Conservation (phyloP, 2,797 vertebrate species). For the Oreonectes daqikongensis region DNA sequence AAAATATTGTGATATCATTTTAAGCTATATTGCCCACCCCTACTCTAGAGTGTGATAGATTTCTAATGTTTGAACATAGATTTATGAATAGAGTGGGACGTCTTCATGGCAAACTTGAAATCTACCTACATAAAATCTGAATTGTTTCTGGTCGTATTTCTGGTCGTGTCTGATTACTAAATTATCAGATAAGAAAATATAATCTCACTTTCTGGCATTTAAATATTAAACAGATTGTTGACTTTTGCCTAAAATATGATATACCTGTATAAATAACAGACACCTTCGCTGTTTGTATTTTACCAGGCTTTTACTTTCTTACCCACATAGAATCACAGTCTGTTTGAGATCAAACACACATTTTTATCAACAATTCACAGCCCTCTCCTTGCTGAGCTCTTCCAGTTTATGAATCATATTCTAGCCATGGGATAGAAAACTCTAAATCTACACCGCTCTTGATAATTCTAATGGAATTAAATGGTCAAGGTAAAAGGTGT, state of each 20-base stretch:
- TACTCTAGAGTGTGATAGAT: no score
- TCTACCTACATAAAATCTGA: neutral
- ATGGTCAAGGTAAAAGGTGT: neutral
- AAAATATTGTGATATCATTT: no score
- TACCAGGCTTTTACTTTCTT: constrained; percentile 13
- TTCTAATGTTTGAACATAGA: no score
- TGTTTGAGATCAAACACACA: constrained; percentile 32
- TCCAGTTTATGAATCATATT: neutral
- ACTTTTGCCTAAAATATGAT: constrained; percentile 4
- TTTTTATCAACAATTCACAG: constrained; percentile 38
- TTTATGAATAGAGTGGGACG: no score
- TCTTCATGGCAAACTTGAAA: neutral
- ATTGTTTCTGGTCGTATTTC: no score
- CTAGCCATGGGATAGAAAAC: neutral
- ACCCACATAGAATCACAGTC: constrained; percentile 26
- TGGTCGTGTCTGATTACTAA: neutral
- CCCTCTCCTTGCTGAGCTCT: constrained; percentile 9
- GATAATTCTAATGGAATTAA: neutral
- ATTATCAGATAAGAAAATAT: neutral
- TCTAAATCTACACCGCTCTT: constrained; percentile 3
- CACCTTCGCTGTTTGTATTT: neutral
- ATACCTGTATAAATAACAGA: constrained; percentile 37
- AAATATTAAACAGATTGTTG: neutral
- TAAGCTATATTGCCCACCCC: no score
- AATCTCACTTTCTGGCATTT: constrained; percentile 17